Base-by-base conservation (phyloP, 2,113 vertebrate genomes). In the Zosterops pallidus region DNA sequence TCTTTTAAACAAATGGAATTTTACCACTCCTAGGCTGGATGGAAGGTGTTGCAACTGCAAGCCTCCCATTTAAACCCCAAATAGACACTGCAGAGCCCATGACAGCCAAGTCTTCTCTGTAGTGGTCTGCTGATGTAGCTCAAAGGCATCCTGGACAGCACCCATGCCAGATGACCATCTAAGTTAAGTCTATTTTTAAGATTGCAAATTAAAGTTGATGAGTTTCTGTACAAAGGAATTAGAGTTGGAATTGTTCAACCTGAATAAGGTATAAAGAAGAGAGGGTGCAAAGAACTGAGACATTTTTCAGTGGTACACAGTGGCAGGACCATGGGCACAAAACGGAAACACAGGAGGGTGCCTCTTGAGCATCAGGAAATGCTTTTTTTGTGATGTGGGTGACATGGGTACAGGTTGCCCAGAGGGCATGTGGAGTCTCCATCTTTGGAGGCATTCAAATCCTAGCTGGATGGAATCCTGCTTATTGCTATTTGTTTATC, bases 401-500 rank as follows among this genome's bases (percentile, higher is more conserved):
- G 26, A 60, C 14, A 33, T 5, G 19, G 57, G 10, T 14, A 31
- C 3, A 49, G 29, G 18, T 12, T 74, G 25, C 29, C 15, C 21
- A 33, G 18, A 39, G 31, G 33, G 3, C 12, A 6, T 8, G 39
- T 39, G 47, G 20, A 49, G 3, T 49, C 22, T 60, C 20, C 42
- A 15, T 31, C 22, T 39, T 68, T 74, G 59, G 16, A 50, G 18
- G 2, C 25, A n/a, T 74, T 75, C 41, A n/a, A 77, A 86, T 21
- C 31, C 9, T 18, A 31, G 0, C 20, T 19, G 29, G 15, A 42
- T 2, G 1, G 17, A 19, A 23, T 15, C 12, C 13, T 83, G 37
- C 75, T 80, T 94, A 46, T 89, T 90, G 42, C 41, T 95, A 75
- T 85, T 92, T 94, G 42, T 76, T 81, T 56, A 72, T 79, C 60